phyloP scores from a whole-genome alignment of 37 sponge, comb jelly and placozoan genomes.

The Corticium candelabrum region DNA sequence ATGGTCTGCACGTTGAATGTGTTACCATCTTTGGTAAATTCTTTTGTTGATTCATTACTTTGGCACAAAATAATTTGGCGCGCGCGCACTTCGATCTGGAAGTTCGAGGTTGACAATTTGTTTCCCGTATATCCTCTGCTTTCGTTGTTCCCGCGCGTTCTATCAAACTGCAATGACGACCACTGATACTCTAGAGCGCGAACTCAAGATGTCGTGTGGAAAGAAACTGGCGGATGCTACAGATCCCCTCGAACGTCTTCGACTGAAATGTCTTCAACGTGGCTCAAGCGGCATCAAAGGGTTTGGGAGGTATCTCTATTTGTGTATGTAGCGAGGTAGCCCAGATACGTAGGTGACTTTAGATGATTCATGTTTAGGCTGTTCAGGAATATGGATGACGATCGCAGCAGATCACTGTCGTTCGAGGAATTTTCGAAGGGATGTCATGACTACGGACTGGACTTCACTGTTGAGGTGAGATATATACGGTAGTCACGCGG shows the following conservation, averaged over 20 bases:
- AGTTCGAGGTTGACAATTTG: too few relatives aligned
- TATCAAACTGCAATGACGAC: too few relatives aligned
- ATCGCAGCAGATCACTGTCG: slow-evolving; percentile 68
- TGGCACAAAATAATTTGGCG: too few relatives aligned
- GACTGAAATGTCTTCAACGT: slow-evolving; percentile 72
- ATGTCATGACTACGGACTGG: slow-evolving; percentile 65
- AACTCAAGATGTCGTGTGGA: slow-evolving; percentile 50
- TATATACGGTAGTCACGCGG: too few relatives aligned
- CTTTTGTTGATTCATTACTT: too few relatives aligned
- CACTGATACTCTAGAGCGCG: slow-evolving; percentile 62
- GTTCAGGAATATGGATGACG: slow-evolving; percentile 95
- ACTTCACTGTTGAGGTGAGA: slow-evolving; percentile 40
- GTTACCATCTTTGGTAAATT: too few relatives aligned
- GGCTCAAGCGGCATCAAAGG: slow-evolving; percentile 92
- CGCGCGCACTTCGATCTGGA: too few relatives aligned
- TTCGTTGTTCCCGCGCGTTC: too few relatives aligned
- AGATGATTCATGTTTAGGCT: slow-evolving; percentile 31
- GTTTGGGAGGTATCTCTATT: slow-evolving; percentile 67
- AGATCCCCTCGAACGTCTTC: slow-evolving; percentile 77
- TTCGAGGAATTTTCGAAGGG: slow-evolving; percentile 89
- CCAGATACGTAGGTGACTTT: too few relatives aligned
- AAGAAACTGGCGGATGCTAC: slow-evolving; percentile 10
- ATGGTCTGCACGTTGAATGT: too few relatives aligned
- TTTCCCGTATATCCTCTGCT: too few relatives aligned
- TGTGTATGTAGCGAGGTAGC: too few relatives aligned